Evolutionary conservation across 2,888 invertebrate genomes (phyloP).

Genomic region (Pedicia rivosa): DNA sequence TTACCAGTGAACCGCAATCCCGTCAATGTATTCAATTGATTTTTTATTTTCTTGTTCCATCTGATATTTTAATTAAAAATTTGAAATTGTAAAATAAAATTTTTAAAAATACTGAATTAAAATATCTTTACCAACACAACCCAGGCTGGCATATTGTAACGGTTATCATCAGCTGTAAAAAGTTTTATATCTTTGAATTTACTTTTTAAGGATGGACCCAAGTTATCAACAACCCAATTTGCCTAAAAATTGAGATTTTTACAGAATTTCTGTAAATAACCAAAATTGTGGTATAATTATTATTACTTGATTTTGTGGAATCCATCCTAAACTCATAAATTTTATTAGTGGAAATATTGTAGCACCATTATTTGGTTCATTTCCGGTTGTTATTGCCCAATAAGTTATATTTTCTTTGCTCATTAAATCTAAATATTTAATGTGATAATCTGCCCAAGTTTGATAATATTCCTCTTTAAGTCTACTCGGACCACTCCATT

Average conservation of each 20-base stretch:
- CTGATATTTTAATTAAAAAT: conserved; percentile 20
- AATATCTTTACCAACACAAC: conserved; percentile 37
- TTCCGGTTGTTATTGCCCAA: conserved; percentile 79
- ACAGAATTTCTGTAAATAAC: not conserved
- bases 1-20: conserved; percentile 76
- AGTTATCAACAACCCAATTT: conserved; percentile 49
- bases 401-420: conserved; percentile 44
- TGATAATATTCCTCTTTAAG: conserved; percentile 47
- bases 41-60: conserved; percentile 35
- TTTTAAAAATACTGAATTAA: too few relatives aligned
- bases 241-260: conserved; percentile 32
- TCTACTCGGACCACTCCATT: conserved; percentile 38
- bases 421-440: conserved; percentile 67
- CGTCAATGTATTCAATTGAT: conserved; percentile 47
- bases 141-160: conserved; percentile 47
- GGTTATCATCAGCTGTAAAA: conserved; percentile 61
- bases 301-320: conserved; percentile 37
- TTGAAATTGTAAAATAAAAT: not conserved
- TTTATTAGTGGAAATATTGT: conserved; percentile 32
- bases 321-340: conserved; percentile 68
- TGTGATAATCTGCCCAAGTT: conserved; percentile 66
- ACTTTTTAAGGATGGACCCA: conserved; percentile 55
- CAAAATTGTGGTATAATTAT: too few relatives aligned
- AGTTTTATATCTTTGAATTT: conserved; percentile 45
- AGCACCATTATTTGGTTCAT: conserved; percentile 62